These are phyloP conservation scores for Apteryx owenii DNA, from an alignment of 2,113 vertebrate species.

Conservation along the genomic window DNA sequence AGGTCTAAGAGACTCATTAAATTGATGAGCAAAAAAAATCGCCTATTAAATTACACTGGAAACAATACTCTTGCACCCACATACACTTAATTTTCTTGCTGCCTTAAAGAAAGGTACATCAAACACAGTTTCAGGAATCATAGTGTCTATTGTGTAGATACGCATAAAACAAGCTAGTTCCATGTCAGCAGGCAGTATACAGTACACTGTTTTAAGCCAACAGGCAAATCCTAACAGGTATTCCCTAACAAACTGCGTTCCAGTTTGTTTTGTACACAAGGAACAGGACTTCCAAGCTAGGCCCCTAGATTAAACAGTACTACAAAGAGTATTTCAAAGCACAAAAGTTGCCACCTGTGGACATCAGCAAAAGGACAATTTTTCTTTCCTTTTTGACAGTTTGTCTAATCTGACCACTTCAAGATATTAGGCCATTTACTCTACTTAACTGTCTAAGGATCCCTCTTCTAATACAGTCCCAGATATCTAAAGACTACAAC, in stretches of 20 bases:
- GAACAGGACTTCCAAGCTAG: background rate
- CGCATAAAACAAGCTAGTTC: accelerated
- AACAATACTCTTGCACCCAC: background rate
- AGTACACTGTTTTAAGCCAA: background rate
- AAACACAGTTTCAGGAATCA: background rate
- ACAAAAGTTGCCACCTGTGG: background rate
- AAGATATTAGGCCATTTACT: background rate
- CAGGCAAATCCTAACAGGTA: background rate
- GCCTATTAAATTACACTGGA: background rate
- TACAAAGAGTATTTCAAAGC: background rate
- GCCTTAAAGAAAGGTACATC: background rate
- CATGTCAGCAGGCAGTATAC: background rate
- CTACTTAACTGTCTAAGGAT: background rate
- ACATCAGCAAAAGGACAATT: background rate
- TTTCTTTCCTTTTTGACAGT: background rate
- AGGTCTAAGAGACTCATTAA: background rate
- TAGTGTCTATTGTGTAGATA: background rate
- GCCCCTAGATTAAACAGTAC: background rate
- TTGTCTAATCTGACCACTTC: background rate
- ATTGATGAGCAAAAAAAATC: background rate
- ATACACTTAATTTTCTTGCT: background rate
- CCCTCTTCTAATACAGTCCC: background rate
- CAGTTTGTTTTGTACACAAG: background rate
- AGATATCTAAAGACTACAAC: background rate
- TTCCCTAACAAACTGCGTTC: background rate